A percentile compares a stretch with the other conserved stretches of the same genome.
These are phyloP conservation scores for Urocyon cinereoargenteus DNA, from an alignment of 2,797 vertebrate species.

Conservation along the genomic window DNA sequence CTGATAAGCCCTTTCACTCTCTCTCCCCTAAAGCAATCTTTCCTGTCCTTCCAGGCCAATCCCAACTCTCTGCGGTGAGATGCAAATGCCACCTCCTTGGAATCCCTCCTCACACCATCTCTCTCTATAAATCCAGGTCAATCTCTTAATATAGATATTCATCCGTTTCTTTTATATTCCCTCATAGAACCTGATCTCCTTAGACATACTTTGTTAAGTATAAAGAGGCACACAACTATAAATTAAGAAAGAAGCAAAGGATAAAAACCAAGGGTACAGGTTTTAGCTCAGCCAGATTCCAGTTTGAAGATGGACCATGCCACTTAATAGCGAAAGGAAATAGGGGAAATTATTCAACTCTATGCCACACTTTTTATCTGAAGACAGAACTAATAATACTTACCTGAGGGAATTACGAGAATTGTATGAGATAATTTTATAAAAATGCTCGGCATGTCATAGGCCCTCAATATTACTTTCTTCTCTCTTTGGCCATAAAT, in stretches of 20 bases:
- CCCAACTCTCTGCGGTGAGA: background rate
- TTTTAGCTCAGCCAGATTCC: constrained; percentile 15
- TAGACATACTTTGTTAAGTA: background rate
- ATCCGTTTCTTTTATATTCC: background rate
- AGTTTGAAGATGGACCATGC: background rate
- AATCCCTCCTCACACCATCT: background rate
- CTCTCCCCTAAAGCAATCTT: background rate
- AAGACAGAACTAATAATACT: background rate
- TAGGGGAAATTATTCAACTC: background rate
- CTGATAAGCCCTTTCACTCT: background rate
- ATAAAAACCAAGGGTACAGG: background rate
- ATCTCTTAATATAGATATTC: background rate
- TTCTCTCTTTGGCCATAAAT: background rate
- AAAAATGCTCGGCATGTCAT: background rate
- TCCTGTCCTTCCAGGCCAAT: background rate
- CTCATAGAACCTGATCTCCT: background rate
- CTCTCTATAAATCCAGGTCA: constrained; percentile 38
- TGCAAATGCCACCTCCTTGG: background rate
- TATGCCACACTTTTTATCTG: constrained; percentile 19
- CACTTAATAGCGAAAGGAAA: background rate
- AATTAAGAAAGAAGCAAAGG: constrained; percentile 17
- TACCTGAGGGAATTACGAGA: background rate
- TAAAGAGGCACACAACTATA: background rate
- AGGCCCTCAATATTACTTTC: background rate
- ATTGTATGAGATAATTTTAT: background rate